These are phyloP conservation scores for Harpegnathos saltator DNA, from an alignment of 1,140 invertebrate genomes.

Conservation along the genomic window DNA sequence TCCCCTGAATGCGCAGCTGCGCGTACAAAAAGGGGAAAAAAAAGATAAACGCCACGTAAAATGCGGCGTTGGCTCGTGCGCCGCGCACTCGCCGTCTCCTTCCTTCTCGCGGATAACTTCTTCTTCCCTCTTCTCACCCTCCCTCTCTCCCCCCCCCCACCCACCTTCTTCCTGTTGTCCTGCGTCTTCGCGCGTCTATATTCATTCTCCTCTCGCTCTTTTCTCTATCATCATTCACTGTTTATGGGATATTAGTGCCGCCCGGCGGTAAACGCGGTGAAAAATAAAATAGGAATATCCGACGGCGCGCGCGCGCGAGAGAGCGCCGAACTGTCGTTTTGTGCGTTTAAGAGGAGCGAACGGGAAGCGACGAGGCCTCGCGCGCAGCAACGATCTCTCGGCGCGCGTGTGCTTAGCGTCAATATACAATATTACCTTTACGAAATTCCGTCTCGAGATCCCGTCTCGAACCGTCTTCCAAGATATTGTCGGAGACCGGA, in stretches of 20 bases:
- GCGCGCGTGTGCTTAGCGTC: no score
- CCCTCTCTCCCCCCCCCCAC: neutral
- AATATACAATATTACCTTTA: no score
- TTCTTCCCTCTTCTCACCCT: conserved; percentile 28
- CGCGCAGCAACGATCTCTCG: no score
- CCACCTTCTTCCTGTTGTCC: no score
- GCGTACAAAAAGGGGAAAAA: conserved; percentile 12
- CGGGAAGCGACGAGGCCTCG: neutral
- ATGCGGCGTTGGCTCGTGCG: conserved; percentile 58
- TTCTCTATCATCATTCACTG: conserved; percentile 48
- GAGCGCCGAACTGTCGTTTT: neutral
- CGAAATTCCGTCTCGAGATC: no score
- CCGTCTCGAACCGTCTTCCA: no score
- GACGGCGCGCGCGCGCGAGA: neutral
- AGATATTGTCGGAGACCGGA: no score
- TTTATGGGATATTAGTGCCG: conserved; percentile 62
- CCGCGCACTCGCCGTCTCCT: conserved; percentile 3
- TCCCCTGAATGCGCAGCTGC: conserved; percentile 66
- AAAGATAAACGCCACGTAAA: conserved; percentile 25
- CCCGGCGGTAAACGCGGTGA: conserved; percentile 28
- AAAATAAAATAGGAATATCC: conserved; percentile 54
- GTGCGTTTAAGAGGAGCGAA: conserved; percentile 18
- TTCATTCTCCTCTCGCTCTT: conserved; percentile 40
- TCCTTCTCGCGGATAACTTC: conserved; percentile 54
- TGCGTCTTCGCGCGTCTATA: conserved; percentile 13